Evolutionary conservation across 2,113 vertebrate genomes (phyloP).

Genomic region (Sisor rabdophorus): DNA sequence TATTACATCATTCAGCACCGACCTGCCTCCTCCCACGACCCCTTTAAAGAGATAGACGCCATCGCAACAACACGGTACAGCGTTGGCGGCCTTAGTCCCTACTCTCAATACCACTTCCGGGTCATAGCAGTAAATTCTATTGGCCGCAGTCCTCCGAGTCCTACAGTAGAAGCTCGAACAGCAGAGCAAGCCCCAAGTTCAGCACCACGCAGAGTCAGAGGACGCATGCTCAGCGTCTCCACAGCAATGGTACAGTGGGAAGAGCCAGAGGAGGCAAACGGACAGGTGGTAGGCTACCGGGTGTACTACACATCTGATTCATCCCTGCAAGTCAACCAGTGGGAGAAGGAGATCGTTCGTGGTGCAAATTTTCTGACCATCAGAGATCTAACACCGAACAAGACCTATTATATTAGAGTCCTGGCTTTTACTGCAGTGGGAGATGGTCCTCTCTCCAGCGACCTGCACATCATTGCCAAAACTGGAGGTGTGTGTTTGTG

Average conservation of each 20-base stretch:
- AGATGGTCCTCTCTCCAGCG: conserved; percentile 92
- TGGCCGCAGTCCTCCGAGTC: conserved; percentile 87
- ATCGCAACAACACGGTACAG: conserved; percentile 97
- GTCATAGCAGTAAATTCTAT: conserved; percentile 97
- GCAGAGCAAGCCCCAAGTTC: conserved; percentile 96
- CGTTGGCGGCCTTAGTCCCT: conserved; percentile 93
- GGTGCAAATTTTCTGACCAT: conserved; percentile 93
- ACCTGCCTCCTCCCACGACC: conserved; percentile 83
- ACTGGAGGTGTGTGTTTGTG: conserved; percentile 76
- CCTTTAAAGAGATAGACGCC: conserved; percentile 94
- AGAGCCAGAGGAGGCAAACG: conserved; percentile 95
- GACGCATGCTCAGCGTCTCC: conserved; percentile 94
- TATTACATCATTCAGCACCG: conserved; percentile 95
- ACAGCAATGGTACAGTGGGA: conserved; percentile 98
- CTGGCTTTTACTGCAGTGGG: conserved; percentile 97
- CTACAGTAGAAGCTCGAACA: conserved; percentile 87
- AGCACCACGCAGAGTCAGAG: conserved; percentile 89
- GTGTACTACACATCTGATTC: conserved; percentile 96
- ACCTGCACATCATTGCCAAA: conserved; percentile 97
- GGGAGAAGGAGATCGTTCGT: conserved; percentile 97
- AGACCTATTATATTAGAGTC: conserved; percentile 94
- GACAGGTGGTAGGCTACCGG: conserved; percentile 95
- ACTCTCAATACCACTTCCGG: conserved; percentile 94
- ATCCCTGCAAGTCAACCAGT: conserved; percentile 85
- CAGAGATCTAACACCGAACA: conserved; percentile 88